A percentile compares a stretch with the other conserved stretches of the same genome.
Evolutionary conservation across 2,888 invertebrate species (phyloP).

Genomic region (Caenorhabditis japonica): DNA sequence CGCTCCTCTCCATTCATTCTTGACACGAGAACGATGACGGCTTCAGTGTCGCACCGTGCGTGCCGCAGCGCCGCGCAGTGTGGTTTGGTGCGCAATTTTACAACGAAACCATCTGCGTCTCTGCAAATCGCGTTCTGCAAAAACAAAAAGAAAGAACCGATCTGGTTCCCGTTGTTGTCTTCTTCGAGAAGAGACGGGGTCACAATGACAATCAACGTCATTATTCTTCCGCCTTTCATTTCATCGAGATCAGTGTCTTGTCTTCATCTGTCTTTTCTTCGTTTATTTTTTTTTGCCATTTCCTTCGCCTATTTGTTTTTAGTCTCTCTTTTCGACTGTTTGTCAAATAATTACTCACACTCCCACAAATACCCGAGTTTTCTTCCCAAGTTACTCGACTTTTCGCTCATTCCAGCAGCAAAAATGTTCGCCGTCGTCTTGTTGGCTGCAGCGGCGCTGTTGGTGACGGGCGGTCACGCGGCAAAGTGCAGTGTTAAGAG

Average conservation of each 20-base stretch:
- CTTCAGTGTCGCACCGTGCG: too few species aligned
- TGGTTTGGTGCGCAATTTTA: too few species aligned
- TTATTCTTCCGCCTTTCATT: constrained; percentile 18
- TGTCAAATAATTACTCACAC: constrained; percentile 18
- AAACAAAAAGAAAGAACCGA: too few species aligned
- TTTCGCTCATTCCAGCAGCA: not conserved
- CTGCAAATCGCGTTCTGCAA: not conserved
- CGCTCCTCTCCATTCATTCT: too few species aligned
- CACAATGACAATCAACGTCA: constrained; percentile 29
- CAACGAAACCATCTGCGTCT: too few species aligned
- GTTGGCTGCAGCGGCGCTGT: constrained; percentile 21
- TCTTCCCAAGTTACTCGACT: too few species aligned
- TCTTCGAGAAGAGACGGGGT: too few species aligned
- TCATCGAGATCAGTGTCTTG: constrained; percentile 18
- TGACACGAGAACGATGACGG: too few species aligned
- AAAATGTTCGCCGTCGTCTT: constrained; percentile 33
- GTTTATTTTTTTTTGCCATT: constrained; percentile 15
- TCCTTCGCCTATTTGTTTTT: constrained; percentile 43
- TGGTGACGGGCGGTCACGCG: constrained; percentile 8
- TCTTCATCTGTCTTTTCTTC: constrained; percentile 13
- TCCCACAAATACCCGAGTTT: too few species aligned
- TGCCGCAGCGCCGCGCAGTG: too few species aligned
- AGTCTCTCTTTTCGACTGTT: constrained; percentile 11
- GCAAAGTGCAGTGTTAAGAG: constrained; percentile 55
- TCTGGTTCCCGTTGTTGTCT: constrained; percentile 27